Evolutionary conservation across 1,140 invertebrate genomes (phyloP), one percentile per base, ranked within the genome.

Genomic region (Drosophila saltans): DNA sequence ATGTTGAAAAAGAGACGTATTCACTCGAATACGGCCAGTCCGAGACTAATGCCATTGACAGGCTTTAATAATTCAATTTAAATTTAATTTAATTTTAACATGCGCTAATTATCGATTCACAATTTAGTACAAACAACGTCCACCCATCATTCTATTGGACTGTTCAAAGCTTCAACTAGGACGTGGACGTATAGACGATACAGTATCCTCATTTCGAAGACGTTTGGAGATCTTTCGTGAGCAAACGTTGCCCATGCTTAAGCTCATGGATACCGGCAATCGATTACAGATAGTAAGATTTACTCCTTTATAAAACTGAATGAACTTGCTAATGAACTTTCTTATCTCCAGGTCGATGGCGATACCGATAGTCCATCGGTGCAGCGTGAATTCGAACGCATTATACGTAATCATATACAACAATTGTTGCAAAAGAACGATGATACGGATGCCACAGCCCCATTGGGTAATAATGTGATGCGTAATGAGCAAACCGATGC

Each of bases 141-240:
- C 97, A 1, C 94, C 95, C 1, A 94, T 97, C 82, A 94, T 97
- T 1, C 93, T 98, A 1, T 91, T 98, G 75, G 97, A 97, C 89
- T 97, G 97, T 91, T 98, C 96, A 0, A 97, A 97, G 90, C 92
- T 97, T 28, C 96, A 97, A 92, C 93, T 97, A 43, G 96, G 96
- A 1, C 93, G 96, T 57, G 96, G 96, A 11, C 93, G 96, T 30
- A 92, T 96, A 0, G 97, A 98, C 84, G 97, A 98, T 91, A 97
- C 96, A 16, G 95, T 97, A 2, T 95, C 96, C 1, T 97, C 97
- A 1, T 97, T 98, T 83, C 93, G 96, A 21, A 94, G 95, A 70
- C 93, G 97, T 21, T 93, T 98, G 28, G 96, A 97, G 88, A 94
- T 97, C 68, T 98, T 98, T 92, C 94, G 97, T 1, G 96, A 97